These are phyloP conservation scores for Bufotes viridis DNA, from an alignment of 2,797 vertebrate genomes.

Conservation along the genomic window DNA sequence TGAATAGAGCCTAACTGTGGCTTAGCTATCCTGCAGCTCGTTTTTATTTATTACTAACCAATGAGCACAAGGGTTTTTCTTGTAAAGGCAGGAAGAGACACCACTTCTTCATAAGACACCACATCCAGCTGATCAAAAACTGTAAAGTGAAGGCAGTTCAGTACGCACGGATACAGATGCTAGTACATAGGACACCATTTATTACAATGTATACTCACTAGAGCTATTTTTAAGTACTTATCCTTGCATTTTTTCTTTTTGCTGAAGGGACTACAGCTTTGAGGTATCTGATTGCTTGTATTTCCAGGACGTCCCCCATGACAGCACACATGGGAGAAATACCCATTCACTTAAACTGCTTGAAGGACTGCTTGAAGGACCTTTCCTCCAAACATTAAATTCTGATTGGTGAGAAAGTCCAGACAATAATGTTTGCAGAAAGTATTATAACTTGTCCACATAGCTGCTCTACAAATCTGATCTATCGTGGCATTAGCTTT, in stretches of 20 bases:
- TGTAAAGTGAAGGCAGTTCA: constrained; percentile 64
- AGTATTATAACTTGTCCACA: too few relatives aligned
- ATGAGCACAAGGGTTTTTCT: constrained; percentile 97
- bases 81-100: constrained; percentile 92
- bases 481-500: too few relatives aligned
- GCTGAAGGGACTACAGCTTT: constrained; percentile 93
- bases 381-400: too few relatives aligned
- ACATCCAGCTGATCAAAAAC: constrained; percentile 99
- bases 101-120: constrained; percentile 96
- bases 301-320: too few relatives aligned
- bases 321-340: too few relatives aligned
- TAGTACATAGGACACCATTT: not conserved
- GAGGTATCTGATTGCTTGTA: constrained; percentile 78
- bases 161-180: not conserved
- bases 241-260: constrained; percentile 99
- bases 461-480: too few relatives aligned
- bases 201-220: constrained; percentile 77
- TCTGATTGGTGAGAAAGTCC: too few relatives aligned
- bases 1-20: too few relatives aligned
- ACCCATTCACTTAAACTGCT: too few relatives aligned
- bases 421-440: too few relatives aligned
- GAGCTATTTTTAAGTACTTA: constrained; percentile 99
- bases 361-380: too few relatives aligned
- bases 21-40: too few relatives aligned
- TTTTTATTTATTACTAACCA: constrained; percentile 76